Conservation (phyloP, 2,113 vertebrate species). For the Prionailurus viverrinus region DNA sequence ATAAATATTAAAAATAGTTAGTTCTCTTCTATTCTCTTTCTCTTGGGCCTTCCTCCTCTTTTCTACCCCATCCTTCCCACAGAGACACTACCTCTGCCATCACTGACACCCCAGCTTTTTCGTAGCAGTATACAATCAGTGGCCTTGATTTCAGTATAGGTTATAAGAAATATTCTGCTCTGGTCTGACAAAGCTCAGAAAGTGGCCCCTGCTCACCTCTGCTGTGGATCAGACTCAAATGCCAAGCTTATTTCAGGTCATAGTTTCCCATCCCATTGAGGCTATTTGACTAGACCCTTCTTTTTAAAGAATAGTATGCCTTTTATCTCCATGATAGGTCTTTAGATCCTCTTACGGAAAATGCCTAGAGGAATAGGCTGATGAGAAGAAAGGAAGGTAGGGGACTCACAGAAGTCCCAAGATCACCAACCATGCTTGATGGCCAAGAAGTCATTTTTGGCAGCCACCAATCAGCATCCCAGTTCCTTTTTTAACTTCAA, state of each 20-base stretch:
- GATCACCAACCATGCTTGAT: neutral
- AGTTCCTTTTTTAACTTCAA: neutral
- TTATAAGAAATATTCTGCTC: neutral
- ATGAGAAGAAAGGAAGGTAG: neutral
- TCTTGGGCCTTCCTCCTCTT: neutral
- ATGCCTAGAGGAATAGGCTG: neutral
- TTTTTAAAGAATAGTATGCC: neutral
- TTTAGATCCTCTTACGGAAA: neutral
- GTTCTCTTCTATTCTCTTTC: neutral
- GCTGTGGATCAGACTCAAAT: neutral
- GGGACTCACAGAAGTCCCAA: neutral
- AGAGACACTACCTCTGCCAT: neutral
- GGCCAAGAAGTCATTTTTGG: neutral
- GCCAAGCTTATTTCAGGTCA: neutral
- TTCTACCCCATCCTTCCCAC: neutral
- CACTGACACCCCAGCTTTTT: neutral
- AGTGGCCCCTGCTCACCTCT: neutral
- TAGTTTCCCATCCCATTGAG: neutral
- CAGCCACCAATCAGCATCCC: neutral
- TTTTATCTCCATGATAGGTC: neutral
- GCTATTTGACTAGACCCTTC: neutral
- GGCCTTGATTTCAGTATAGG: neutral
- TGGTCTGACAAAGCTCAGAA: neutral
- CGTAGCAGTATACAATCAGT: neutral
- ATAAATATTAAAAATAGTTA: neutral